A percentile compares a stretch with the other conserved stretches of the same genome.
Conservation (phyloP, 1,140 invertebrate genomes). For the Zelostemma sp. region DNA sequence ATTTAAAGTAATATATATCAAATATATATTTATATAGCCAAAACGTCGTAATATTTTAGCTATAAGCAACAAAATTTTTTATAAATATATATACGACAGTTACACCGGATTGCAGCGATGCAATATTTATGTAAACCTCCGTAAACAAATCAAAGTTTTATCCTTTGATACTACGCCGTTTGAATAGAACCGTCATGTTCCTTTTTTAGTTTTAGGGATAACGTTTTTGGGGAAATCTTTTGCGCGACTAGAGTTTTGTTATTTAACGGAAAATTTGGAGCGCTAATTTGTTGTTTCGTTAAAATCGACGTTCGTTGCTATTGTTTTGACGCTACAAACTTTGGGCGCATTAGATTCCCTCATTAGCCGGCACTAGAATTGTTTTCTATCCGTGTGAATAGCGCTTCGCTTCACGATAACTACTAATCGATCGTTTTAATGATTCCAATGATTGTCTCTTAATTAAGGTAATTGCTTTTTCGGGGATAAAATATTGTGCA, state of each 20-base stretch:
- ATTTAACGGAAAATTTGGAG: neutral
- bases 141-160: slow-evolving; percentile 50
- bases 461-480: neutral
- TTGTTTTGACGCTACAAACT: slow-evolving; percentile 15
- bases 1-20: slow-evolving; percentile 54
- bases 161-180: slow-evolving; percentile 45
- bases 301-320: too few relatives aligned
- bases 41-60: slow-evolving; percentile 68
- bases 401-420: neutral
- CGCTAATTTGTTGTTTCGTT: neutral
- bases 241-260: neutral
- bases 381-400: neutral
- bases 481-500: neutral
- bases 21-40: slow-evolving; percentile 67
- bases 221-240: slow-evolving; percentile 10
- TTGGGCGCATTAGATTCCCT: neutral
- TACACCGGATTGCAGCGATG: slow-evolving; percentile 58
- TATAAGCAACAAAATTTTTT: slow-evolving; percentile 70
- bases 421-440: neutral
- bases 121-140: slow-evolving; percentile 62
- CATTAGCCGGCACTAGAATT: neutral
- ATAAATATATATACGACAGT: slow-evolving; percentile 62
- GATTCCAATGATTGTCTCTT: neutral
- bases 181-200: slow-evolving; percentile 33
- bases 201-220: slow-evolving; percentile 33